Base-by-base conservation (phyloP, 2,797 vertebrate genomes). In the Arvicola amphibius region DNA sequence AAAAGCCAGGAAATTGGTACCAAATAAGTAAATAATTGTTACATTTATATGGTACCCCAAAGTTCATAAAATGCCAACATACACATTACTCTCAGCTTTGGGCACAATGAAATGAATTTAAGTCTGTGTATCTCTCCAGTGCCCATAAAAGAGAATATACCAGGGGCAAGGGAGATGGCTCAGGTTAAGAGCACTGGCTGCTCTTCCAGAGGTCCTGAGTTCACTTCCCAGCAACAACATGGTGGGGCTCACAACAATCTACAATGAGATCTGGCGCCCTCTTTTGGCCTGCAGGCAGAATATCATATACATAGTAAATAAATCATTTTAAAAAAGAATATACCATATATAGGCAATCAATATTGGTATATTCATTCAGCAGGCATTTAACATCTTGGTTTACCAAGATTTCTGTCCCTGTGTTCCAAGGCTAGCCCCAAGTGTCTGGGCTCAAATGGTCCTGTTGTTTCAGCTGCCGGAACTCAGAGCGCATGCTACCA, bases 11-110 rank as follows among this genome's bases (percentile, higher is more conserved):
- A 77, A 95, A 21, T 84, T 53, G 61, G 93, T 77, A 96, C 81
- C 94, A 97, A 77, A 56, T 88, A 13, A 94, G 27, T 81, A 89
- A 92, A 92, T 78, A 94, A 29, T 43, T 94, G 76, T 84, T 96
- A 91, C 2, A 71, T 73, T 95, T 79, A 74, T 19, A 77, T 76
- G 78, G 48, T 97, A 53, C 78, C 92, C 95, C 78, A 74, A 43
- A 87, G 61, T 81, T 92, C 85, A 92, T 21, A 78, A 94, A 88
- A 87, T 61, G 48, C 46, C 80, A 96, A 74, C 4, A 74, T 77
- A n/a, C 40, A 6, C 34, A 84, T 83, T 88, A 84, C 86, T 92
- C 65, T 96, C n/a, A 93, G 9, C 53, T 93, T 1, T n/a, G 81
- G 78, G 61, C 90, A 95, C 34, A 83, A 91, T 74, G 25, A 90